Evolutionary conservation across 2,888 invertebrate species (phyloP).

Genomic region (Pristionchus exspectatus): DNA sequence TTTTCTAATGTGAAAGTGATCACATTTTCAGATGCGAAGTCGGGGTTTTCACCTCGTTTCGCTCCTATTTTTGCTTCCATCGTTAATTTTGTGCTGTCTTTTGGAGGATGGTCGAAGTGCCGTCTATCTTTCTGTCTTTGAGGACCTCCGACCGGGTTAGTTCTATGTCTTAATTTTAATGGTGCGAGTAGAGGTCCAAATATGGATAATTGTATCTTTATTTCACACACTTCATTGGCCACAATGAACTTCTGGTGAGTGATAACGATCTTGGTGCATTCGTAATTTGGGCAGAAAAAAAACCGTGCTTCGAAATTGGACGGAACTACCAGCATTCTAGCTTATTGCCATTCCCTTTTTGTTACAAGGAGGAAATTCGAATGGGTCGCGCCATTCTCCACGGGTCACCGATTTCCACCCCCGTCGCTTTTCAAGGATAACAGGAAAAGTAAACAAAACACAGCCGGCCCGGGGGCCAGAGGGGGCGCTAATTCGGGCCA

Average conservation of each 20-base stretch:
- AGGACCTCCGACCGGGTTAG: constrained; percentile 32
- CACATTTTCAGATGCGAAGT: constrained; percentile 37
- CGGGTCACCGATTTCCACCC: constrained; percentile 15
- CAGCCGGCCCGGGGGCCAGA: not conserved
- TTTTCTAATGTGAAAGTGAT: not conserved
- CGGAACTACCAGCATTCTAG: not conserved
- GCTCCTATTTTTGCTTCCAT: not conserved
- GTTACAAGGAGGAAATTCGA: not conserved
- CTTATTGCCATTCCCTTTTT: not conserved
- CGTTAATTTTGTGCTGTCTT: not conserved
- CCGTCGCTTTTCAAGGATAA: not conserved
- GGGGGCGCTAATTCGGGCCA: constrained; percentile 37
- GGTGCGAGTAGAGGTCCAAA: no score
- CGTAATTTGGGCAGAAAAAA: no score
- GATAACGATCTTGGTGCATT: no score
- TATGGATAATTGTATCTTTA: no score
- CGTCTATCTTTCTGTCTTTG: constrained; percentile 44
- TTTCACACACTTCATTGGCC: no score
- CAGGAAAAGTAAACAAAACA: constrained; percentile 50
- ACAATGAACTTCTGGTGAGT: no score
- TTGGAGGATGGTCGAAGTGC: constrained; percentile 36
- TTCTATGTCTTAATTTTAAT: not conserved
- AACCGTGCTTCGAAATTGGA: no score
- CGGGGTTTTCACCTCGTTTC: constrained; percentile 1
- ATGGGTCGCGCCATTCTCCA: not conserved